Evolutionary conservation across 1,140 invertebrate species (phyloP), one percentile per base, ranked within the genome.

Genomic region (Papilio xuthus): DNA sequence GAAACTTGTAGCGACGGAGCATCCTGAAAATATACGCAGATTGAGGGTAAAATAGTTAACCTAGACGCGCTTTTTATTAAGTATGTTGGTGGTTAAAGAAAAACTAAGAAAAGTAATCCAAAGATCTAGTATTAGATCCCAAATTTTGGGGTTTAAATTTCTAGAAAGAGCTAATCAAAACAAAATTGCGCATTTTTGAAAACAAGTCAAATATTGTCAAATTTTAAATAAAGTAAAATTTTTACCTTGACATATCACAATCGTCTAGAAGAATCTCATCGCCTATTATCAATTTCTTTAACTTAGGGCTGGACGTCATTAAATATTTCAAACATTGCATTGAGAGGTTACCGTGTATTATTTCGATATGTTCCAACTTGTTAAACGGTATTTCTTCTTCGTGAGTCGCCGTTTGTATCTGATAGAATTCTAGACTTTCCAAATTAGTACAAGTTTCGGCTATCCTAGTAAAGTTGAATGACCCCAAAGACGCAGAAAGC

Each of bases 211-310:
- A 47, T 47, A 47, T 47, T 4, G 4, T 15, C 44, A 47, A 3
- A 47, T 15, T 6, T 7, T 47, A 0, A 47, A 37, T 37, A 37
- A 37, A 37, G 32, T 37, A 37, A 37, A 47, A 47, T 47, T 53
- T n/a, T 84, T 92, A 95, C 94, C 95, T 93, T 78, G 95, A 92
- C 80, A 96, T 94, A 89, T 96, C 96, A 60, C 95, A 94, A 85
- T 96, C 96, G 32, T 94, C 95, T 83, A 95, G 87, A 81, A 94
- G 94, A n/a, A 95, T 90, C 83, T 94, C 92, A 81, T 95, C 95
- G 2, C 95, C 96, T n/a, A 96, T 94, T 1, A 95, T 95, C 71
- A 96, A 84, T 60, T 95, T 95, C 85, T 95, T 95, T 0, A 96
- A 85, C 76, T 94, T 94, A 4, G 95, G 95, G 81, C 92, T 93